Percentiles rank a stretch among this genome's conserved stretches.
These are phyloP conservation scores for Hirudo medicinalis DNA, from an alignment of 1,140 invertebrate genomes.

Conservation along the genomic window DNA sequence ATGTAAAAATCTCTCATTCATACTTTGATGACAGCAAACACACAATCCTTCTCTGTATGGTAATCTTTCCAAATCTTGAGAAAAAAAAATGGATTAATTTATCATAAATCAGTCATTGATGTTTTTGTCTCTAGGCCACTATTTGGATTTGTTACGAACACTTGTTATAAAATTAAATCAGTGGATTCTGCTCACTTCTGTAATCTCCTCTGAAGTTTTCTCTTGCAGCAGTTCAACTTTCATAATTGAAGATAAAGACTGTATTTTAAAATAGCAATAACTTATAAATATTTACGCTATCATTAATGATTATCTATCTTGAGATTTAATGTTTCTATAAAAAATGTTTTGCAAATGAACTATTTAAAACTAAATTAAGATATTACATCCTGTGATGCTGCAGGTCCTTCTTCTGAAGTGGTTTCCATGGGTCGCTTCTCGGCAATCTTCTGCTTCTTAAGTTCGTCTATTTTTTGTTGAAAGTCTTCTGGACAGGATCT, in stretches of 20 bases:
- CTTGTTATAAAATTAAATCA: too few species aligned
- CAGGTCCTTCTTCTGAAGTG: constrained; percentile 17
- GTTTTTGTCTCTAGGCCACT: too few species aligned
- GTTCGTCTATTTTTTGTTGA: constrained; percentile 14
- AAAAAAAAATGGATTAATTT: constrained; percentile 20
- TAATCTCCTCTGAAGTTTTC: constrained; percentile 59
- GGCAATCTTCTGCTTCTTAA: constrained; percentile 11
- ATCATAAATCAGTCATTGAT: constrained; percentile 4
- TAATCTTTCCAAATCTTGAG: constrained; percentile 62
- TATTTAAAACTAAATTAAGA: constrained; percentile 36
- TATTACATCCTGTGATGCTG: constrained; percentile 26
- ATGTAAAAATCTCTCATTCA: constrained; percentile 24
- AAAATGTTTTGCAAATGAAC: not conserved
- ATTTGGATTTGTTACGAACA: too few species aligned
- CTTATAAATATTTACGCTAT: too few species aligned
- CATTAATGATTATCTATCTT: too few species aligned
- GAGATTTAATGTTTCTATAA: too few species aligned
- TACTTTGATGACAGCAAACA: constrained; percentile 55
- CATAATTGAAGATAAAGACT: constrained; percentile 56
- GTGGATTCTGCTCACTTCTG: constrained; percentile 28
- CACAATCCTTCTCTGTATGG: constrained; percentile 59
- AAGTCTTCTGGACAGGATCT: constrained; percentile 16
- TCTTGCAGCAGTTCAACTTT: constrained; percentile 60
- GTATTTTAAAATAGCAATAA: constrained; percentile 16
- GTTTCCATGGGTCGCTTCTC: constrained; percentile 18